Evolutionary conservation across 2,113 vertebrate genomes (phyloP).

Genomic region (Saiga tatarica): DNA sequence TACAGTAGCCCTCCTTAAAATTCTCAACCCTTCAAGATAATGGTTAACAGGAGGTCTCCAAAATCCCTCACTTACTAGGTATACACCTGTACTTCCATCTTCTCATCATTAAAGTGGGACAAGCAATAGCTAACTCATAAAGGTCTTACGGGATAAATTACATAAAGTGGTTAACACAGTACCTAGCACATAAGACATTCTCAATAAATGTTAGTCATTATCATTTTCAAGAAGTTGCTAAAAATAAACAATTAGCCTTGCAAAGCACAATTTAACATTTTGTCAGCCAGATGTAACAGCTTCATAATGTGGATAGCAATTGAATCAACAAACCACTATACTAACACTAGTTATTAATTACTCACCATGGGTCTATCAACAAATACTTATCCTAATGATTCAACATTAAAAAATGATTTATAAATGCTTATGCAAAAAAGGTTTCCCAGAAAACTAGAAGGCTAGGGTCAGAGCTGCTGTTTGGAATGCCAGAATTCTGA

Average conservation of each 20-base stretch:
- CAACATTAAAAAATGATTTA: background rate
- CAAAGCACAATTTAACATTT: background rate
- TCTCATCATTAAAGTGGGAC: background rate
- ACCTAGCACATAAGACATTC: background rate
- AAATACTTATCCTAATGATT: background rate
- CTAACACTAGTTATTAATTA: background rate
- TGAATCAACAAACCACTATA: constrained; percentile 2
- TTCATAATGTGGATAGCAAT: background rate
- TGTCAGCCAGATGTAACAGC: background rate
- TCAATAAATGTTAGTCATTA: background rate
- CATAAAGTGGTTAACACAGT: background rate
- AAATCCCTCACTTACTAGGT: background rate
- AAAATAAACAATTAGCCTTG: constrained; percentile 36
- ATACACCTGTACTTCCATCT: background rate
- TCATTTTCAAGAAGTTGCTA: background rate
- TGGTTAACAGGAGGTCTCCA: background rate
- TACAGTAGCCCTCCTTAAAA: background rate
- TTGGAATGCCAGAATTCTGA: background rate
- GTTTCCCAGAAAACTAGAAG: background rate
- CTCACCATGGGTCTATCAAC: background rate
- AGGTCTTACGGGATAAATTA: background rate
- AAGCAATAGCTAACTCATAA: background rate
- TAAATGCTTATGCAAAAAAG: background rate
- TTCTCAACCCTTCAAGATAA: background rate
- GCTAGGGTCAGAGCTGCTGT: background rate